Evolutionary conservation across 2,888 invertebrate species (phyloP).

Genomic region (Mylabris sibirica): DNA sequence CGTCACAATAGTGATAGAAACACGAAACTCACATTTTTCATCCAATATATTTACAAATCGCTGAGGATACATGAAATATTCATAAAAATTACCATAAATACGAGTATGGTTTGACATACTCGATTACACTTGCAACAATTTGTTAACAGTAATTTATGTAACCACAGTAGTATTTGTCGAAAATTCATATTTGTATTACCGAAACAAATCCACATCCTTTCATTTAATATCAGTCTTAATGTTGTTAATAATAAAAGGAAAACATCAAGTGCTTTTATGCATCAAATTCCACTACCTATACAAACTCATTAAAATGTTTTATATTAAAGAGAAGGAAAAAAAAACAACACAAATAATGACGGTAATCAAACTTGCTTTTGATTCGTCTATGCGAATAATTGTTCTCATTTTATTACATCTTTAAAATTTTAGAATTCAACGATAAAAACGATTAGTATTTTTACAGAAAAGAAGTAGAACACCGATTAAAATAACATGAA

Average conservation of each 20-base stretch:
- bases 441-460: constrained; percentile 9
- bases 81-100: constrained; percentile 36
- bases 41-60: constrained; percentile 37
- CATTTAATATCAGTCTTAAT: too few species aligned
- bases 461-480: neutral
- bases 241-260: neutral
- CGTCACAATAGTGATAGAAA: constrained; percentile 28
- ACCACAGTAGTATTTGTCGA: neutral
- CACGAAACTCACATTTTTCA: constrained; percentile 35
- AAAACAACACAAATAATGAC: neutral
- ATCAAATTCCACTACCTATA: neutral
- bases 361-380: neutral
- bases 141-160: constrained; percentile 34
- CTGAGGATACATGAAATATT: constrained; percentile 32
- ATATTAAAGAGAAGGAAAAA: too few species aligned
- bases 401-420: constrained; percentile 23
- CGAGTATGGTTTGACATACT: constrained; percentile 36
- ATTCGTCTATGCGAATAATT: constrained; percentile 3
- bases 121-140: constrained; percentile 34
- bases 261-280: neutral
- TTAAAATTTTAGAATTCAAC: constrained; percentile 19
- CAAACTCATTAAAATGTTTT: neutral
- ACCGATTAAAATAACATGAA: constrained; percentile 29
- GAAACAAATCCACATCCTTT: neutral
- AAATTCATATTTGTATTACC: constrained; percentile 15